A percentile compares a stretch with the other conserved stretches of the same genome.
phyloP scores from a whole-genome alignment of 2,113 vertebrate species.

The Eurystomus gularis region DNA sequence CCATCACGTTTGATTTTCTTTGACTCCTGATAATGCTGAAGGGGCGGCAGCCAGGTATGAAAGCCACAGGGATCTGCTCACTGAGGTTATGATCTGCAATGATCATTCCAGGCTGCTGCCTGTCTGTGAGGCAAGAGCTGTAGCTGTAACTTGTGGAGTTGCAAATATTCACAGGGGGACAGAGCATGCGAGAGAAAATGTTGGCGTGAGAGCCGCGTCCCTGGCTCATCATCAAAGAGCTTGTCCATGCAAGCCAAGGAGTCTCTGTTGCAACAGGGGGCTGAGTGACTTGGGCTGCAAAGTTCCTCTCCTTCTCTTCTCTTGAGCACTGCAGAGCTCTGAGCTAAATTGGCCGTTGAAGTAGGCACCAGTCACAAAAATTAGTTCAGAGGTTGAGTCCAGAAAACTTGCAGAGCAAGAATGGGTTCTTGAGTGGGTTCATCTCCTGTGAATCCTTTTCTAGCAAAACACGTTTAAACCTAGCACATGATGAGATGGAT shows the following conservation, averaged over 20 bases:
- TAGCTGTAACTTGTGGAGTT: background rate
- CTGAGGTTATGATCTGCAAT: background rate
- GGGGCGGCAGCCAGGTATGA: background rate
- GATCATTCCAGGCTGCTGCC: background rate
- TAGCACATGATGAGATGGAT: accelerated
- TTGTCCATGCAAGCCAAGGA: background rate
- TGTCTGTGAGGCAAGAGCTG: background rate
- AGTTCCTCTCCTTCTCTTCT: background rate
- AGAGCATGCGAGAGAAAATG: background rate
- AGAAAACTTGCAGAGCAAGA: background rate
- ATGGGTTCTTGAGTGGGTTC: background rate
- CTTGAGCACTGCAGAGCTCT: background rate
- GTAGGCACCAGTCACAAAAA: background rate
- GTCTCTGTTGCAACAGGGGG: background rate
- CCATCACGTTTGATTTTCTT: background rate
- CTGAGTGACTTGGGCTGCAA: background rate
- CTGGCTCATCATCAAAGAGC: background rate
- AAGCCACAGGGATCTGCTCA: background rate
- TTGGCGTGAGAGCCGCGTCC: background rate
- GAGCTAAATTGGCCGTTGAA: background rate
- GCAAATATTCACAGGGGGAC: background rate
- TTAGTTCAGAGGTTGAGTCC: background rate
- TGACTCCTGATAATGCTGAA: background rate
- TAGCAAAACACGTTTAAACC: background rate
- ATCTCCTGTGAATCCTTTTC: background rate